Percentiles rank a stretch among this genome's conserved stretches.
Evolutionary conservation across 2,113 vertebrate genomes (phyloP).

Genomic region (Andinoacara biseriatus): DNA sequence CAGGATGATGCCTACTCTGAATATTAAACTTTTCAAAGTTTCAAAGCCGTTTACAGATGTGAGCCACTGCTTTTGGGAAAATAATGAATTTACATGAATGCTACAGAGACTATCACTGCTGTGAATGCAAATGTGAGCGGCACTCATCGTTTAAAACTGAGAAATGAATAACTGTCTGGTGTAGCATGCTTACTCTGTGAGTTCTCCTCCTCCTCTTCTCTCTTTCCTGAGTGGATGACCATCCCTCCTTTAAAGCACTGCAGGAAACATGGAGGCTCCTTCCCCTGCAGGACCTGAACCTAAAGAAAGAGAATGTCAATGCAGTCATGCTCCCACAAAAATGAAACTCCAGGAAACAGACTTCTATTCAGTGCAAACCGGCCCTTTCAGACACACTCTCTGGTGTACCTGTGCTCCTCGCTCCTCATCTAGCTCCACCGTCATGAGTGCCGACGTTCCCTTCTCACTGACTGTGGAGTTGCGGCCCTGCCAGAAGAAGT

Average conservation of each 20-base stretch:
- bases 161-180: neutral
- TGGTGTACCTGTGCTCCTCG: constrained; percentile 89
- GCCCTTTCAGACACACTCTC: neutral
- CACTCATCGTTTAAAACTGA: neutral
- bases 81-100: too few relatives aligned
- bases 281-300: constrained; percentile 97
- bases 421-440: constrained; percentile 95
- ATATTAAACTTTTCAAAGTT: too few relatives aligned
- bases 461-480: constrained; percentile 95
- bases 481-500: constrained; percentile 99
- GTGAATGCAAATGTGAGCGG: too few relatives aligned
- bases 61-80: too few relatives aligned
- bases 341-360: neutral
- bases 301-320: constrained; percentile 50
- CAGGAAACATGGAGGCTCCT: constrained; percentile 95
- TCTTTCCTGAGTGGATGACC: constrained; percentile 93
- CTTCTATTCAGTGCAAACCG: neutral
- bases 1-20: too few relatives aligned
- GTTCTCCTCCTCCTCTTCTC: constrained; percentile 98
- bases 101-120: neutral
- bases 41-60: too few relatives aligned
- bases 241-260: constrained; percentile 98
- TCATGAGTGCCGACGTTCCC: constrained; percentile 96
- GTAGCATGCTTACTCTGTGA: constrained; percentile 84
- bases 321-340: neutral